These are phyloP conservation scores for Thyatira batis DNA, from an alignment of 2,888 invertebrate species.

Conservation along the genomic window DNA sequence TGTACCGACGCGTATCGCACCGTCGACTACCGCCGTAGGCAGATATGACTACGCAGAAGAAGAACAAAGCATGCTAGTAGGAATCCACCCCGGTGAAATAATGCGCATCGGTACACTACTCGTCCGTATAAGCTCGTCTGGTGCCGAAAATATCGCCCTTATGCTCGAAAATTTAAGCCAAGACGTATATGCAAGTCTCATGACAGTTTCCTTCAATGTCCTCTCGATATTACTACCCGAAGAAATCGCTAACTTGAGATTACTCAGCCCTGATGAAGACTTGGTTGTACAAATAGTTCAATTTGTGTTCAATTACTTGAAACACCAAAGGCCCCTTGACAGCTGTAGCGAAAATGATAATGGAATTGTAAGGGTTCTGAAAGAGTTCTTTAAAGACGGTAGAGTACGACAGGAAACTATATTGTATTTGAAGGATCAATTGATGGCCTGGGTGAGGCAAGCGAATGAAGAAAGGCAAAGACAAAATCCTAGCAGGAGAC, in stretches of 20 bases:
- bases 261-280: conserved; percentile 70
- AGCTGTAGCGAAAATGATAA: conserved; percentile 53
- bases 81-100: conserved; percentile 69
- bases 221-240: conserved; percentile 59
- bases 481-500: conserved; percentile 52
- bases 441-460: conserved; percentile 53
- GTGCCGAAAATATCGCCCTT: conserved; percentile 61
- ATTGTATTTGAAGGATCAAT: conserved; percentile 52
- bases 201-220: conserved; percentile 67
- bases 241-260: conserved; percentile 59
- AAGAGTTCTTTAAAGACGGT: conserved; percentile 74
- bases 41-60: conserved; percentile 47
- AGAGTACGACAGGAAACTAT: conserved; percentile 62
- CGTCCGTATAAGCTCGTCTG: conserved; percentile 60
- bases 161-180: conserved; percentile 64
- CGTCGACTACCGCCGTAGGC: conserved; percentile 42
- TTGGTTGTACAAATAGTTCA: conserved; percentile 67
- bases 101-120: conserved; percentile 62
- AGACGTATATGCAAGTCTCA: conserved; percentile 62
- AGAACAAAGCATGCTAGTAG: conserved; percentile 50
- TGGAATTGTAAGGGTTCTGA: conserved; percentile 60
- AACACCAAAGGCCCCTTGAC: conserved; percentile 61
- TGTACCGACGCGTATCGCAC: conserved; percentile 51
- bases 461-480: conserved; percentile 48
- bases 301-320: conserved; percentile 72